Evolutionary conservation across 2,888 invertebrate species (phyloP).

Genomic region (Herminia tarsipennalis): DNA sequence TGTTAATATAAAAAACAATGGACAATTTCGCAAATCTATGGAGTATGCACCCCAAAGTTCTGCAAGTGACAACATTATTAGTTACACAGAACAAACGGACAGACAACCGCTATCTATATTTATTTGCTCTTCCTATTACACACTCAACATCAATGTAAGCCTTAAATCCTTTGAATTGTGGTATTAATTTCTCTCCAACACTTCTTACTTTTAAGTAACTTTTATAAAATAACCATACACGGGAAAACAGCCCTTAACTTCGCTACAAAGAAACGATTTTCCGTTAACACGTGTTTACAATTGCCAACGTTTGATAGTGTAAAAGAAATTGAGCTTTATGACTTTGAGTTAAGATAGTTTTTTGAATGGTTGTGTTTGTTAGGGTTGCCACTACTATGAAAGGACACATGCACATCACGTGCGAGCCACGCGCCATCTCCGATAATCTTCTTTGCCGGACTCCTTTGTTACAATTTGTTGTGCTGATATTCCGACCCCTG

Average conservation of each 20-base stretch:
- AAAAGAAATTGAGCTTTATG: slow-evolving; percentile 25
- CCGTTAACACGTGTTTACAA: slow-evolving; percentile 34
- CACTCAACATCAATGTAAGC: slow-evolving; percentile 80
- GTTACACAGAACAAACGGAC: slow-evolving; percentile 55
- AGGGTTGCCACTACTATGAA: slow-evolving; percentile 69
- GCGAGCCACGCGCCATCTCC: slow-evolving; percentile 75
- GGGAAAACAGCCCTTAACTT: slow-evolving; percentile 41
- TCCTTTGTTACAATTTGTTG: slow-evolving; percentile 84
- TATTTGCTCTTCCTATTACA: slow-evolving; percentile 80
- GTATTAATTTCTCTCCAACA: slow-evolving; percentile 85
- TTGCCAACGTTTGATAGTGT: slow-evolving; percentile 17
- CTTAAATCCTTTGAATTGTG: slow-evolving; percentile 83
- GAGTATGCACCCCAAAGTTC: slow-evolving; percentile 47
- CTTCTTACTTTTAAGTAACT: slow-evolving; percentile 78
- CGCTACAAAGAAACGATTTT: slow-evolving; percentile 49
- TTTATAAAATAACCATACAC: slow-evolving; percentile 35
- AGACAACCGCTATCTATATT: slow-evolving; percentile 65
- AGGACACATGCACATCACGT: slow-evolving; percentile 77
- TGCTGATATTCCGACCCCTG: slow-evolving; percentile 67
- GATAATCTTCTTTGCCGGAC: slow-evolving; percentile 82
- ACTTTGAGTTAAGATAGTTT: slow-evolving; percentile 20
- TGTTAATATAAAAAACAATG: no score
- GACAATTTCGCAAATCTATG: background rate
- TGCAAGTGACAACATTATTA: slow-evolving; percentile 71
- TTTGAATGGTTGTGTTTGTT: slow-evolving; percentile 35